phyloP scores from a whole-genome alignment of 2,797 vertebrate genomes.

The Morus bassanus region DNA sequence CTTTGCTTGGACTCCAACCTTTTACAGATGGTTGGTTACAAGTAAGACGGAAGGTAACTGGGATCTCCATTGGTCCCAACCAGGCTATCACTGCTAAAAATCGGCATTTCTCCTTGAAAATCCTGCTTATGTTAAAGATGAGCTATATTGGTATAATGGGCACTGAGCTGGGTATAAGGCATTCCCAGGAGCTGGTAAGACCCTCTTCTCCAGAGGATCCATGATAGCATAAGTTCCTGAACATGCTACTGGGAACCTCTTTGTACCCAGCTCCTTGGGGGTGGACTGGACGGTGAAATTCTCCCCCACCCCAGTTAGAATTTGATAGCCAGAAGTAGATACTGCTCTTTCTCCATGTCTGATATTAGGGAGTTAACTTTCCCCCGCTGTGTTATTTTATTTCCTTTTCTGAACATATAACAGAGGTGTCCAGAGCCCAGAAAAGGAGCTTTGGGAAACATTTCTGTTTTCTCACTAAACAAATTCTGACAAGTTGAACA shows the following conservation, averaged over 20 bases:
- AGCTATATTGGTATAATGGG: background rate
- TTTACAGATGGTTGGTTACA: background rate
- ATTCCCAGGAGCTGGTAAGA: background rate
- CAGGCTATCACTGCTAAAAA: background rate
- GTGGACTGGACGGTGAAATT: background rate
- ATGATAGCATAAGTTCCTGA: background rate
- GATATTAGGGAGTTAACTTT: background rate
- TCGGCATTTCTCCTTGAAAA: background rate
- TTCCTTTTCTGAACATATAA: background rate
- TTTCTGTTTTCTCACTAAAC: slow-evolving; percentile 29
- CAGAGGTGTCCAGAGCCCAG: background rate
- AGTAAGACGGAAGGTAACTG: background rate
- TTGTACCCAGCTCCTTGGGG: background rate
- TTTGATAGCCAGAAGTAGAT: background rate
- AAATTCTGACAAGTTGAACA: slow-evolving; percentile 23
- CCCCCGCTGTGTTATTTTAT: background rate
- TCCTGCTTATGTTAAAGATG: background rate
- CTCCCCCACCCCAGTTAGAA: background rate
- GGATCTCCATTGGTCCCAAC: background rate
- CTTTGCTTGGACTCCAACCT: background rate
- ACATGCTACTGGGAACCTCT: background rate
- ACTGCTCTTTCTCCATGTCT: background rate
- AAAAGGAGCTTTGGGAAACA: slow-evolving; percentile 41
- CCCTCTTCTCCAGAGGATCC: background rate
- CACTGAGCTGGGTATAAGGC: background rate